These are phyloP conservation scores for Tetramorium simillimum DNA, from an alignment of 1,140 invertebrate genomes.

Conservation along the genomic window DNA sequence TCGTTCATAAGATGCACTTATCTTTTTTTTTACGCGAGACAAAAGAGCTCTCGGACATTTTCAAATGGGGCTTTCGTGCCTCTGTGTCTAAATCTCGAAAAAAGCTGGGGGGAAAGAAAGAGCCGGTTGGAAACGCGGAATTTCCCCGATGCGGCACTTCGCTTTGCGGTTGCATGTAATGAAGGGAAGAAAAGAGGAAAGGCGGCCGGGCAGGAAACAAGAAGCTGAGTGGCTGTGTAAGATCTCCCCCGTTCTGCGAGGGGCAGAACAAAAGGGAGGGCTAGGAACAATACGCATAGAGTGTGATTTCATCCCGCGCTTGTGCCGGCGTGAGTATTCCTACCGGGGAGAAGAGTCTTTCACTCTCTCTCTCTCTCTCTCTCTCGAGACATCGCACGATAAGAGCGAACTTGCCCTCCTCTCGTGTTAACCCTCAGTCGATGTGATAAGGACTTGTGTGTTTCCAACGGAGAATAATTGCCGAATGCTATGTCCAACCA, in stretches of 20 bases:
- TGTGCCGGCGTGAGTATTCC: not conserved
- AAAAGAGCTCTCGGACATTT: not conserved
- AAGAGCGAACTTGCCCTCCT: not conserved
- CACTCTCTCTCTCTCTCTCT: not conserved
- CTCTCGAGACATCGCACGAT: constrained; percentile 1
- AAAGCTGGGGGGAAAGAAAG: not conserved
- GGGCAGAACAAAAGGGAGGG: constrained; percentile 26
- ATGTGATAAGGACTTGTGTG: constrained; percentile 1
- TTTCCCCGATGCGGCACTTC: constrained; percentile 16
- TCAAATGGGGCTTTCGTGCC: constrained; percentile 1
- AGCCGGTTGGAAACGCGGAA: not conserved
- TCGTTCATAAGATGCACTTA: constrained; percentile 15
- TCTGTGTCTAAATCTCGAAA: not conserved
- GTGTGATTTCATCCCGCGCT: constrained; percentile 41
- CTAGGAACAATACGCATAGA: constrained; percentile 43
- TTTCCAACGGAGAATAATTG: constrained; percentile 5
- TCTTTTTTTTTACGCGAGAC: not conserved
- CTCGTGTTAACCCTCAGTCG: not conserved
- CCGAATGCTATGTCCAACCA: not conserved
- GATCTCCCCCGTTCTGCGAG: not conserved
- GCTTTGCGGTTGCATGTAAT: constrained; percentile 49
- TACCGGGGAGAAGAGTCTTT: not conserved
- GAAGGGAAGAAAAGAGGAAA: constrained; percentile 39
- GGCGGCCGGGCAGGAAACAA: constrained; percentile 30
- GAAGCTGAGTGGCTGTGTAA: constrained; percentile 55